A percentile compares a stretch with the other conserved stretches of the same genome.
Conservation (phyloP, 2,888 invertebrate species). For the Tholera decimalis region DNA sequence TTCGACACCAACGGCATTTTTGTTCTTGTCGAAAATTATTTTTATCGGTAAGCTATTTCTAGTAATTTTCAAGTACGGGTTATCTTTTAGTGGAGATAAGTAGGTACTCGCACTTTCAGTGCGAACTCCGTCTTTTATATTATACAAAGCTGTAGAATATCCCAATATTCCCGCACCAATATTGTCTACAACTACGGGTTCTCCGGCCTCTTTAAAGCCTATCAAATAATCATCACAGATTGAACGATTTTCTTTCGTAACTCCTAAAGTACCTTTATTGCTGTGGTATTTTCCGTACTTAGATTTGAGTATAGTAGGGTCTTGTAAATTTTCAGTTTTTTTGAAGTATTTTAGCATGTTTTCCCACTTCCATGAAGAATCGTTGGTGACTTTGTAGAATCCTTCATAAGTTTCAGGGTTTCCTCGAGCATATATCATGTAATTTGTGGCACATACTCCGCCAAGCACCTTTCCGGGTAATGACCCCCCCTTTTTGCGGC, state of each 20-base stretch:
- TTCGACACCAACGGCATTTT: constrained; percentile 65
- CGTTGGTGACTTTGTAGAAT: constrained; percentile 63
- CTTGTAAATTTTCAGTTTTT: constrained; percentile 69
- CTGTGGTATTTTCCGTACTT: constrained; percentile 57
- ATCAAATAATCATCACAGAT: constrained; percentile 40
- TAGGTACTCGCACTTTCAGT: constrained; percentile 71
- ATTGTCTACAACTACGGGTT: constrained; percentile 71
- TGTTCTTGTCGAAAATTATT: constrained; percentile 65
- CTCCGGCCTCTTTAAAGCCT: constrained; percentile 77
- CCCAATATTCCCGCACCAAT: constrained; percentile 81
- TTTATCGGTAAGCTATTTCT: constrained; percentile 62
- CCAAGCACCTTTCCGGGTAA: constrained; percentile 71
- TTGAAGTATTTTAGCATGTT: constrained; percentile 69
- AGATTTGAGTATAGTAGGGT: constrained; percentile 54
- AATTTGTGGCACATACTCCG: constrained; percentile 69
- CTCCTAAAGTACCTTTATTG: constrained; percentile 60
- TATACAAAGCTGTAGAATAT: constrained; percentile 81
- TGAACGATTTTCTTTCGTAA: constrained; percentile 65
- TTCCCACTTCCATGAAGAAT: constrained; percentile 68
- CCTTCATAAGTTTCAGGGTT: constrained; percentile 63
- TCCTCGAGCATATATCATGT: constrained; percentile 68
- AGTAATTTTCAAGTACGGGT: constrained; percentile 89
- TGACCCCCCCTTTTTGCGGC: constrained; percentile 36
- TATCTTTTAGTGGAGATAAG: constrained; percentile 50
- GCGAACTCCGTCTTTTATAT: constrained; percentile 81